Conservation (phyloP, 2,113 vertebrate genomes). For the Bolborhynchus lineola region DNA sequence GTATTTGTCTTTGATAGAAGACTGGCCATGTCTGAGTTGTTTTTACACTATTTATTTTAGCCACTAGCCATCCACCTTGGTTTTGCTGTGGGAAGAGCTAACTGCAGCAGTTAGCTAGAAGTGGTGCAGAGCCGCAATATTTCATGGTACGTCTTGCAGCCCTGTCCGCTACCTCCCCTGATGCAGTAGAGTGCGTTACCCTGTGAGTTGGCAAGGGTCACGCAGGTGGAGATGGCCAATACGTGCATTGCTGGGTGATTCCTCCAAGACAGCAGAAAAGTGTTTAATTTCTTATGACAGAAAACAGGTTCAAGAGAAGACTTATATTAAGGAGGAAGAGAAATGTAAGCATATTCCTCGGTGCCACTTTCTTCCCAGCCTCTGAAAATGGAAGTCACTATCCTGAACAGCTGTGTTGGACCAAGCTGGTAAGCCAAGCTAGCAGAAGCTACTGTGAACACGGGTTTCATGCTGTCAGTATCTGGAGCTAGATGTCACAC, state of each 20-base stretch:
- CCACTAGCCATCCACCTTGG: neutral
- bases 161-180: neutral
- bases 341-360: neutral
- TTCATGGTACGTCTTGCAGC: neutral
- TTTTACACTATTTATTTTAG: neutral
- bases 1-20: neutral
- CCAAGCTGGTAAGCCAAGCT: neutral
- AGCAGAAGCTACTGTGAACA: neutral
- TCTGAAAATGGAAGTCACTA: neutral
- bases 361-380: neutral
- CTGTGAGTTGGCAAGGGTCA: neutral
- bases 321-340: neutral
- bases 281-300: neutral
- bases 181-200: accelerated
- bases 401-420: neutral
- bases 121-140: neutral
- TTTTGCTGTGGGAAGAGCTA: neutral
- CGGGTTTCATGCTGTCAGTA: neutral
- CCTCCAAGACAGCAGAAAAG: neutral
- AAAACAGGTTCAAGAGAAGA: neutral
- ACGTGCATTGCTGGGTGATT: neutral
- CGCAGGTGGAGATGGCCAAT: neutral
- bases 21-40: neutral
- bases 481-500: neutral
- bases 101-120: neutral